phyloP scores from a whole-genome alignment of 2,797 vertebrate species.

The Coreius guichenoti region DNA sequence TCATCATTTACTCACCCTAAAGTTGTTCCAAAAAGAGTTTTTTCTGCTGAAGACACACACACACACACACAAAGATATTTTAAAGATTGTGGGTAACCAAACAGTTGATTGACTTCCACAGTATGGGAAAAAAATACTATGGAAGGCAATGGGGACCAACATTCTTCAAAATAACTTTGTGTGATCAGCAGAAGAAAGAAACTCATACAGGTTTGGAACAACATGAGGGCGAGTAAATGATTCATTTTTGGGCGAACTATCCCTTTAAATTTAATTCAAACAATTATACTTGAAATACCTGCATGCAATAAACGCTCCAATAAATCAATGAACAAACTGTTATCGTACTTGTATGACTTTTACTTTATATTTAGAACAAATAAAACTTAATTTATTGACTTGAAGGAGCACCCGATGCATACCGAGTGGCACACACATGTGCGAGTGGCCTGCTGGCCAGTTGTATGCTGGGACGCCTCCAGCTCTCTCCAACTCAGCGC shows the following conservation, averaged over 20 bases:
- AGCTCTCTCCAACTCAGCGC: conserved; percentile 60
- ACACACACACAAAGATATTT: too few species aligned
- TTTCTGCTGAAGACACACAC: too few species aligned
- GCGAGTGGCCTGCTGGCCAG: conserved; percentile 65
- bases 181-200: not conserved
- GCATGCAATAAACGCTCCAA: not conserved
- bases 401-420: not conserved
- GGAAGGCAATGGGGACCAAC: not conserved
- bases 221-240: not conserved
- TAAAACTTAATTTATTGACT: not conserved
- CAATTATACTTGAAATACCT: not conserved
- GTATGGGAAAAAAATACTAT: too few species aligned
- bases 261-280: not conserved
- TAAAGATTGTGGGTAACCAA: too few species aligned
- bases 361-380: not conserved
- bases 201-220: not conserved
- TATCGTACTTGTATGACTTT: not conserved
- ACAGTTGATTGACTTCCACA: too few species aligned
- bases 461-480: conserved; percentile 65
- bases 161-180: not conserved
- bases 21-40: too few species aligned
- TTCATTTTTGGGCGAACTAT: not conserved
- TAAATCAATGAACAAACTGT: not conserved
- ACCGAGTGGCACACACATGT: not conserved
- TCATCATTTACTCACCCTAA: too few species aligned